Base-by-base conservation (phyloP, 1,140 invertebrate species). In the Thereuonema tuberculata region DNA sequence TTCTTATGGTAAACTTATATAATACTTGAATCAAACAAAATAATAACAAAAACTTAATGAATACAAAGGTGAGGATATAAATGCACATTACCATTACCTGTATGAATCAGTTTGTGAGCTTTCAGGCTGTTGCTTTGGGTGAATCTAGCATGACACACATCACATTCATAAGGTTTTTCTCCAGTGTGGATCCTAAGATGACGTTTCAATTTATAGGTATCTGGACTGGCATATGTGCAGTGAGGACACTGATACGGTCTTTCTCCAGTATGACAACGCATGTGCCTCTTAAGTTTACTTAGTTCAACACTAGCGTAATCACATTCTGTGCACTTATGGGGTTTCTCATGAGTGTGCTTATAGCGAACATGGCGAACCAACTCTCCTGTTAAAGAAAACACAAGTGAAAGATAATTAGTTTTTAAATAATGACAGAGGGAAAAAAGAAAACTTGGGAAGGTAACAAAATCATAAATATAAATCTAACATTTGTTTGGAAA, bases 141-240 rank as follows among this genome's bases (percentile, higher is more conserved):
- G 73, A 98, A 98, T 65, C 89, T 78, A 27, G 88, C 70, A 60
- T 78, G 74, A 64, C 81, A 82, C 27, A 81, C 75, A 60, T 81
- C 78, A 71, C 81, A 82, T 63, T 78, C 77, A 62, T 82, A 82
- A 12, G 81, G 81, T 64, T 81, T 82, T 63, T 82, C 81, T 1
- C 81, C 77, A 0, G 81, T 82, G 63, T 82, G 81, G 56, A 81
- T 81, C 29, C 81, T 65, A 29, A 82, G 66, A 70, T 82, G 81
- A 20, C 81, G 67, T 67, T 82, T 82, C 20, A 98, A 75, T 75
- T 98, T 98, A 72, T 97, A 98, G 15, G 93, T 96, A 74, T 98
- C 94, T 2, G 93, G 93, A 69, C 90, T 95, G 20, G 94, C 93
- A 70, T 98, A 98, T 1, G 90, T 94, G 76, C 94, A 98, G 74